Evolutionary conservation across 2,797 vertebrate species (phyloP).

Genomic region (Ispidina picta): DNA sequence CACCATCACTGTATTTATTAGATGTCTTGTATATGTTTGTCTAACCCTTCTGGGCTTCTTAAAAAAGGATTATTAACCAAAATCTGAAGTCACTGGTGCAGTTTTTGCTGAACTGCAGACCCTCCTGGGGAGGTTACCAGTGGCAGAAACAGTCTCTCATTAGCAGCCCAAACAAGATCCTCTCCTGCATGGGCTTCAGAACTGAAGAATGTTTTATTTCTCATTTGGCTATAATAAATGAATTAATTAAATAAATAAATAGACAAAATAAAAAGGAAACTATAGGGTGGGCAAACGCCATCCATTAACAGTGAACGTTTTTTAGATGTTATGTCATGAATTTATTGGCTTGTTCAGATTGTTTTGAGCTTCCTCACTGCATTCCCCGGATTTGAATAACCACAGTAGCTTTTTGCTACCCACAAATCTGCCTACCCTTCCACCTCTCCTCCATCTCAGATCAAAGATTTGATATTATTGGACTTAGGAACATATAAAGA

Average conservation of each 20-base stretch:
- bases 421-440: not conserved
- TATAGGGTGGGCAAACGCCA: not conserved
- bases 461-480: not conserved
- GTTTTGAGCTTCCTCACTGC: not conserved
- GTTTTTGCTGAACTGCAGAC: not conserved
- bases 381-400: not conserved
- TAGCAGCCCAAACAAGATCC: not conserved
- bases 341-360: not conserved
- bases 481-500: not conserved
- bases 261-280: not conserved
- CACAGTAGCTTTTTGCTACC: not conserved
- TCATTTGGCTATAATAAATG: not conserved
- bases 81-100: not conserved
- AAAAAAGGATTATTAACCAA: not conserved
- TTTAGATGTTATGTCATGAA: accelerated
- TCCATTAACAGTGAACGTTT: not conserved
- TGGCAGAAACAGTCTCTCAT: not conserved
- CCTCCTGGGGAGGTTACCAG: not conserved
- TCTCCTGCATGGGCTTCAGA: not conserved
- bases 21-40: accelerated
- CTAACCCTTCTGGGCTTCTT: not conserved
- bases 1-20: not conserved
- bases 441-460: not conserved
- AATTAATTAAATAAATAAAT: too few species aligned
- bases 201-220: not conserved